Percentiles rank a stretch among this genome's conserved stretches.
These are phyloP conservation scores for Tonatia bakeri DNA, from an alignment of 2,113 vertebrate species.

Conservation along the genomic window DNA sequence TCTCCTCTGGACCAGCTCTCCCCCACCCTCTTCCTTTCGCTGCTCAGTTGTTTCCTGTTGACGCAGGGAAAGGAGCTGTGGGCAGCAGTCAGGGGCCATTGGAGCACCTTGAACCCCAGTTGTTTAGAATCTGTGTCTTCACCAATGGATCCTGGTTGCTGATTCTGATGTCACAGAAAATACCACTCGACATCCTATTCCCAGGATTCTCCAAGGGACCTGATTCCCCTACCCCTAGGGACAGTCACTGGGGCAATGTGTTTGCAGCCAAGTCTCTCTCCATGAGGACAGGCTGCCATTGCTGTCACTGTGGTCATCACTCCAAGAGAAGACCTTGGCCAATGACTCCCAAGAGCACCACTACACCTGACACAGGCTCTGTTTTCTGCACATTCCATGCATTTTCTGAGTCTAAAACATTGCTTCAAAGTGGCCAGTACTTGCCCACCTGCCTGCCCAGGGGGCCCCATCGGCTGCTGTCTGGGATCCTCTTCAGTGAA, in stretches of 20 bases:
- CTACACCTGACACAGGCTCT: neutral
- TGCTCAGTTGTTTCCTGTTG: neutral
- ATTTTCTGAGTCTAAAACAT: neutral
- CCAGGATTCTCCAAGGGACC: neutral
- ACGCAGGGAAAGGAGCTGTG: no score
- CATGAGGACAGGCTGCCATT: neutral
- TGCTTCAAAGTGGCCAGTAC: neutral
- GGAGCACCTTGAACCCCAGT: neutral
- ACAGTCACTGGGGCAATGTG: neutral
- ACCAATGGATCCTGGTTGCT: neutral
- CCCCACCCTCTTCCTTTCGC: neutral
- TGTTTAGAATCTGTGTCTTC: neutral
- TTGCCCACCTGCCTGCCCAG: neutral
- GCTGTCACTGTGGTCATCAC: neutral
- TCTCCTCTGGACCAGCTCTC: neutral
- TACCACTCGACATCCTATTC: neutral
- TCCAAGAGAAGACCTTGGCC: neutral
- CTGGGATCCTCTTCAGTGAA: neutral
- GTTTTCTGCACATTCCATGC: neutral
- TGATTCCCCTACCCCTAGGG: neutral
- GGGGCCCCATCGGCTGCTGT: neutral
- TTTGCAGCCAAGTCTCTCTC: neutral
- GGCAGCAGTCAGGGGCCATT: neutral
- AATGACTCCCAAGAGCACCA: neutral
- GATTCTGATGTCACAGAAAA: neutral